Conservation (phyloP, 1,140 invertebrate genomes). For the Teleogryllus occipitalis region DNA sequence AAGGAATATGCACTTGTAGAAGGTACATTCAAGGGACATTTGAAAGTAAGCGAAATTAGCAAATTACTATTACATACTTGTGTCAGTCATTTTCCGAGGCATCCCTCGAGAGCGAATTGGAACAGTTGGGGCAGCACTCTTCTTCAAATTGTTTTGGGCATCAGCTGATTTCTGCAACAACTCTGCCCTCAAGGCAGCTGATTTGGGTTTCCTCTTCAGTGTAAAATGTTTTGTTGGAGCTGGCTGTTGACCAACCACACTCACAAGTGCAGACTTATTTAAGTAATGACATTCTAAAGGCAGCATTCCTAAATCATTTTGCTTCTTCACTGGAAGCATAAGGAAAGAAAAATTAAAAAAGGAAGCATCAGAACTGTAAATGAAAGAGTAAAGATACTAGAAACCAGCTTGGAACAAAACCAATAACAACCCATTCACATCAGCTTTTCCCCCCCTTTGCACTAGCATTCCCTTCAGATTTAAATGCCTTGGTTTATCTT, state of each 20-base stretch:
- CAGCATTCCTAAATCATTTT: constrained; percentile 76
- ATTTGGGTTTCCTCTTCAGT: constrained; percentile 91
- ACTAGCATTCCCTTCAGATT: no score
- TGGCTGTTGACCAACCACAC: constrained; percentile 62
- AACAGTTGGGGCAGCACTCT: constrained; percentile 77
- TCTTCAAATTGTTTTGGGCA: constrained; percentile 80
- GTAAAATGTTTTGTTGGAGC: constrained; percentile 78
- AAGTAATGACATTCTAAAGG: constrained; percentile 94
- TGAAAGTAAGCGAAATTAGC: no score
- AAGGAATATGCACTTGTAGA: no score
- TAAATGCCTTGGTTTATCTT: no score
- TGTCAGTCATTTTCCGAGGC: constrained; percentile 94
- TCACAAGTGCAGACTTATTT: constrained; percentile 84
- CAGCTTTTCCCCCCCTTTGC: no score
- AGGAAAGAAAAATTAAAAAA: constrained; percentile 8
- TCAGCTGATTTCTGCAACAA: constrained; percentile 85
- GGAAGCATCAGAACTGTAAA: no score
- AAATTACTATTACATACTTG: constrained; percentile 48
- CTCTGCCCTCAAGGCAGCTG: constrained; percentile 79
- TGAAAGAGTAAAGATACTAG: no score
- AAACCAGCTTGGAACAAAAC: no score
- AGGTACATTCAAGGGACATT: no score
- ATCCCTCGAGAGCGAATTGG: constrained; percentile 86
- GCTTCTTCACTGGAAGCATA: constrained; percentile 56
- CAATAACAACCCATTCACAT: no score